Conservation (phyloP, 2,113 vertebrate genomes). For the Myocastor coypus region DNA sequence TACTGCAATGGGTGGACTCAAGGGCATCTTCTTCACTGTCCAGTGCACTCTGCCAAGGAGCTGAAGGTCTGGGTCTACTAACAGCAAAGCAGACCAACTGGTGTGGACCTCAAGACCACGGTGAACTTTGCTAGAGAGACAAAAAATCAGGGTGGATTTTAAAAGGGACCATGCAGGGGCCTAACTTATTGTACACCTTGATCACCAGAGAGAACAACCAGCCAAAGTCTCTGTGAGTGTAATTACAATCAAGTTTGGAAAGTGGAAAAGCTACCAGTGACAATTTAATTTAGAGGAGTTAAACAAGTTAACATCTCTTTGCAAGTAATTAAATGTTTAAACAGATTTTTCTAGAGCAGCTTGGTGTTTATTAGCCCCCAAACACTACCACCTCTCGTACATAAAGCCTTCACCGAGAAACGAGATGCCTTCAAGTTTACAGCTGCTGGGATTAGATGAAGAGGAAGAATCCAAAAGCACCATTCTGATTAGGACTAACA, state of each 20-base stretch:
- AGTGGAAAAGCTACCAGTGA: slow-evolving; percentile 53
- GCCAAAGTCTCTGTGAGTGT: neutral
- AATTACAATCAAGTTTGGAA: slow-evolving; percentile 66
- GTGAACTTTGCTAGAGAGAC: neutral
- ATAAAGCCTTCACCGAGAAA: slow-evolving; percentile 47
- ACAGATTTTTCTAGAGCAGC: slow-evolving; percentile 70
- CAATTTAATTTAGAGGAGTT: slow-evolving; percentile 63
- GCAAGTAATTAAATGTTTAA: slow-evolving; percentile 68
- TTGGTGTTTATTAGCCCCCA: slow-evolving; percentile 76
- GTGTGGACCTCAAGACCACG: neutral
- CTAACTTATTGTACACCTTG: neutral
- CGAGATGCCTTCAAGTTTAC: slow-evolving; percentile 57
- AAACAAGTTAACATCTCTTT: slow-evolving; percentile 62
- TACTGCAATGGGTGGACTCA: neutral
- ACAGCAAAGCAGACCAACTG: neutral
- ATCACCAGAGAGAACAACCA: slow-evolving; percentile 28
- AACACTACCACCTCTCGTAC: slow-evolving; percentile 55
- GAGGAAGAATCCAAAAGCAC: neutral
- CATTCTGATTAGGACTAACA: slow-evolving; percentile 50
- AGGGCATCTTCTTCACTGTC: neutral
- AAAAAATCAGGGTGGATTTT: neutral
- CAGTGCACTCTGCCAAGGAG: neutral
- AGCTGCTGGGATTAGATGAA: slow-evolving; percentile 58
- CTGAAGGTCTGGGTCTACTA: neutral
- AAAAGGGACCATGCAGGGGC: neutral